Conservation (phyloP, 2,113 vertebrate species). For the Gobio gobio region DNA sequence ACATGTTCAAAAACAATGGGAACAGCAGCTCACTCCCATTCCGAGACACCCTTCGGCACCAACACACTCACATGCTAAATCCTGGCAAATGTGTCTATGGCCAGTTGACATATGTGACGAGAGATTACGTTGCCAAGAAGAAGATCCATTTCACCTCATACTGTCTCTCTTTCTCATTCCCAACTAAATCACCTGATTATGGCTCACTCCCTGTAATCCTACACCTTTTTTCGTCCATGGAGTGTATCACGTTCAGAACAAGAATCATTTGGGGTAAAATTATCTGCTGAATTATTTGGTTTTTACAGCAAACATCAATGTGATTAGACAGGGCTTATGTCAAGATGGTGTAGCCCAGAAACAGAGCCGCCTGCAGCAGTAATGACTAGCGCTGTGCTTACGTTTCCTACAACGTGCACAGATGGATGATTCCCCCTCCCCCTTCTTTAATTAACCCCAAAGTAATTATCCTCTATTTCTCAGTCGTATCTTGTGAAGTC, state of each 20-base stretch:
- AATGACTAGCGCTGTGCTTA: slow-evolving; percentile 12
- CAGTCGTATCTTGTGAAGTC: slow-evolving; percentile 15
- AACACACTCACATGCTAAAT: slow-evolving; percentile 12
- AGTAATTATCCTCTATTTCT: slow-evolving; percentile 40
- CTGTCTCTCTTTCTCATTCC: slow-evolving; percentile 27
- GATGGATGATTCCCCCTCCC: slow-evolving; percentile 12
- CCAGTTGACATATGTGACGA: slow-evolving; percentile 45
- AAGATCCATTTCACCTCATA: slow-evolving; percentile 37
- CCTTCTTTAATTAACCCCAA: slow-evolving; percentile 40
- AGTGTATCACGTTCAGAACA: neutral
- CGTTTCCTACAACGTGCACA: neutral
- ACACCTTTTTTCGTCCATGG: neutral
- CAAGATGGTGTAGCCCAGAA: slow-evolving; percentile 14
- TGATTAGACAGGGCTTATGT: neutral
- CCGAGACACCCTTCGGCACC: neutral
- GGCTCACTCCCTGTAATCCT: neutral
- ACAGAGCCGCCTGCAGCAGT: neutral
- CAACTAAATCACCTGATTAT: neutral
- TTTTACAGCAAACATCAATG: slow-evolving; percentile 5
- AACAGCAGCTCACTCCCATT: slow-evolving; percentile 6
- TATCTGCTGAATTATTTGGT: neutral
- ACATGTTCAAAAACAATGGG: slow-evolving; percentile 1
- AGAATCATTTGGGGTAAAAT: neutral
- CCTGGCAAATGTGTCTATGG: neutral
- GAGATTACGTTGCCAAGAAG: slow-evolving; percentile 39